A percentile compares a stretch with the other conserved stretches of the same genome.
Conservation (phyloP, 2,888 invertebrate species). For the Tipula vernalis region DNA sequence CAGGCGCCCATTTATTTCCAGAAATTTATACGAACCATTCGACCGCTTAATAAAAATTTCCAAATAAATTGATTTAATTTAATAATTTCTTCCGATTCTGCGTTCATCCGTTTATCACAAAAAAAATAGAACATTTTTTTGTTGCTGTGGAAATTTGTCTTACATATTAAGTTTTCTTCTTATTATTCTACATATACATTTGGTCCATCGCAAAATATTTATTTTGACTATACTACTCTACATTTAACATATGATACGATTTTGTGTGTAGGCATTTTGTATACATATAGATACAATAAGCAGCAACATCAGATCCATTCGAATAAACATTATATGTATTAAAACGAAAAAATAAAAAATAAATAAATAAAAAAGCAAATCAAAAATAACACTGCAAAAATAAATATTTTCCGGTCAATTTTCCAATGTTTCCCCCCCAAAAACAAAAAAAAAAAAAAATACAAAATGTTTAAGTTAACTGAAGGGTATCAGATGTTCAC, state of each 20-base stretch:
- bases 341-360: not conserved
- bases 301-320: not conserved
- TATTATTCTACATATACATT: not conserved
- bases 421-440: not conserved
- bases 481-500: slow-evolving; percentile 4
- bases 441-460: not conserved
- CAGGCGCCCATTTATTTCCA: not conserved
- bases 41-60: not conserved
- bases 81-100: not conserved
- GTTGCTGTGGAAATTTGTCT: not conserved
- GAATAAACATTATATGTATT: not conserved
- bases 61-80: not conserved
- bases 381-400: not conserved
- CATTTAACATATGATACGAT: not conserved
- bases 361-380: not conserved
- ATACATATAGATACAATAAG: not conserved
- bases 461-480: not conserved
- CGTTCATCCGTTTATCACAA: not conserved
- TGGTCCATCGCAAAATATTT: not conserved
- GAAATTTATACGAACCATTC: not conserved
- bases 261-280: not conserved
- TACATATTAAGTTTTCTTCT: not conserved
- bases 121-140: not conserved
- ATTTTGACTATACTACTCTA: not conserved
- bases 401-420: slow-evolving; percentile 4